Conservation (phyloP, 2,888 invertebrate genomes). For the Stenolophus ochropezus region DNA sequence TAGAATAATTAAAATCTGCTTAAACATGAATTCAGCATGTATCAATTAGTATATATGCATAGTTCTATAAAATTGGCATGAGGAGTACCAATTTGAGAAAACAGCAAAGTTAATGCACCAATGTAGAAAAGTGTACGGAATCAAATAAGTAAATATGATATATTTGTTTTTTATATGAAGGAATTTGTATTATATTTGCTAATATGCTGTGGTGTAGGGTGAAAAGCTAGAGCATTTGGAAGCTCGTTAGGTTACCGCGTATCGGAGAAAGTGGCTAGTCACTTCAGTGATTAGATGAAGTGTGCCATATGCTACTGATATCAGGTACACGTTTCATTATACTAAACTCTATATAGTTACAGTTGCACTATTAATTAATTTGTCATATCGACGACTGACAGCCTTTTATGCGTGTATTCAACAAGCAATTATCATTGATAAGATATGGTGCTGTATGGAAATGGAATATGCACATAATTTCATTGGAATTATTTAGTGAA, state of each 20-base stretch:
- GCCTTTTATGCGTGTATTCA: slow-evolving; percentile 35
- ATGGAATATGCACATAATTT: too few species aligned
- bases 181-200: neutral
- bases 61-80: too few species aligned
- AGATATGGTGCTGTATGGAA: too few species aligned
- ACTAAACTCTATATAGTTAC: slow-evolving; percentile 29
- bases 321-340: slow-evolving; percentile 40
- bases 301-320: slow-evolving; percentile 54
- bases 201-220: neutral
- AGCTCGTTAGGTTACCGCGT: slow-evolving; percentile 16
- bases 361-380: slow-evolving; percentile 54
- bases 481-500: too few species aligned
- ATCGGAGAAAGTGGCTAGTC: slow-evolving; percentile 47
- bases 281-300: slow-evolving; percentile 54
- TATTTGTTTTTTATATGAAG: too few species aligned
- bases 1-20: too few species aligned
- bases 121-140: too few species aligned
- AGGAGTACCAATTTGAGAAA: too few species aligned
- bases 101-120: too few species aligned
- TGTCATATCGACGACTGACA: slow-evolving; percentile 48
- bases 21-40: too few species aligned
- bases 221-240: neutral
- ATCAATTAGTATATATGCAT: too few species aligned
- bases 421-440: slow-evolving; percentile 30
- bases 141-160: too few species aligned